These are phyloP conservation scores for Poecilia picta DNA, from an alignment of 2,797 vertebrate genomes.

Conservation along the genomic window DNA sequence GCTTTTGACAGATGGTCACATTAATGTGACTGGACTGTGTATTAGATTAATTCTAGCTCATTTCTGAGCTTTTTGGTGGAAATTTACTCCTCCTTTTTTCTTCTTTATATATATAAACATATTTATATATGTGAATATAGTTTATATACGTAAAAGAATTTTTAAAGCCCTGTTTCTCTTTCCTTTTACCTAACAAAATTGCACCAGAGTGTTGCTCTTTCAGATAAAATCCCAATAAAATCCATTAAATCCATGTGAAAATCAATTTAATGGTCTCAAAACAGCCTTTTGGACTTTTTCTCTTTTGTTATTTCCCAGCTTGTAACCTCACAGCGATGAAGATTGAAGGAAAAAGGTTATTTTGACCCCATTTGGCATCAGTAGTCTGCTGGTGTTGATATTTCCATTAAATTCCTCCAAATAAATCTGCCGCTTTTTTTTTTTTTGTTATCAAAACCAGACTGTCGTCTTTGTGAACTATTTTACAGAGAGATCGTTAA, in stretches of 20 bases:
- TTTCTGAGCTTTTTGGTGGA: too few relatives aligned
- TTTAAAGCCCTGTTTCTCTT: background rate
- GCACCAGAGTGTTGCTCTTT: background rate
- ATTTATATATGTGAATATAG: too few relatives aligned
- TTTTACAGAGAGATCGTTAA: background rate
- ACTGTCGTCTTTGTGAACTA: background rate
- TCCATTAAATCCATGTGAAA: background rate
- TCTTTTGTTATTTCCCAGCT: background rate
- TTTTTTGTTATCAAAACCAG: background rate
- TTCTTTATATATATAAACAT: too few relatives aligned
- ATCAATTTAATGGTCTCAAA: background rate
- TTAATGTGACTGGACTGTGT: too few relatives aligned
- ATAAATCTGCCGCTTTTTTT: background rate
- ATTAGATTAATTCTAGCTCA: too few relatives aligned
- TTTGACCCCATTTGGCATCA: background rate
- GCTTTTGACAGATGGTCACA: too few relatives aligned
- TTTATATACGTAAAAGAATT: background rate
- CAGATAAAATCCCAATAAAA: background rate
- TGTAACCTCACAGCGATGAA: background rate
- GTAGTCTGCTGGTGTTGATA: background rate
- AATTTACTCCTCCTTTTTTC: too few relatives aligned
- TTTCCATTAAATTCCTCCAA: background rate
- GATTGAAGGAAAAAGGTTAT: background rate
- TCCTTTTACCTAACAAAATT: too few relatives aligned
- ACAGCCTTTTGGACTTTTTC: background rate